Evolutionary conservation across 2,888 invertebrate species (phyloP).

Genomic region (Salticus scenicus): DNA sequence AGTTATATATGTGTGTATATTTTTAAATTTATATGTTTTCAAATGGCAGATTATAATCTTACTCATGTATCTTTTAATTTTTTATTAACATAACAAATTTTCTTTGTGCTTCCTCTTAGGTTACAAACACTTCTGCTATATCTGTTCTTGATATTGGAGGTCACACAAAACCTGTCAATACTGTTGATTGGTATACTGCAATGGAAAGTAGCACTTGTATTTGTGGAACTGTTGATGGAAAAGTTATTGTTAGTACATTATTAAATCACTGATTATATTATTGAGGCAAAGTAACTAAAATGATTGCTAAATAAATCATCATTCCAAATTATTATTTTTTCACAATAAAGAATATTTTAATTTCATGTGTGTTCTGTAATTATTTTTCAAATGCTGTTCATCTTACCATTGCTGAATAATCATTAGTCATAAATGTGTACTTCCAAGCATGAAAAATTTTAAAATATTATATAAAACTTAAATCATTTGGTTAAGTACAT

Average conservation of each 20-base stretch:
- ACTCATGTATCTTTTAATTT: too few species aligned
- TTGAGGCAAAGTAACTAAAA: not conserved
- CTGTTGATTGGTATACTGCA: constrained; percentile 81
- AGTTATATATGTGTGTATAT: too few species aligned
- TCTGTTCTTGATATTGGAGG: constrained; percentile 78
- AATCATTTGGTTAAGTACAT: too few species aligned
- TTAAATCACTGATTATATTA: constrained; percentile 74
- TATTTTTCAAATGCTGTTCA: too few species aligned
- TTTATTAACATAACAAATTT: too few species aligned
- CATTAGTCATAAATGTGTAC: too few species aligned
- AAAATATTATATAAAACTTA: too few species aligned
- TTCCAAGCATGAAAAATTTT: too few species aligned
- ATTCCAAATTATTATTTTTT: not conserved
- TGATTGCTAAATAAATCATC: not conserved
- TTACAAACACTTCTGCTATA: constrained; percentile 34
- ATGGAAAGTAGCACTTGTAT: constrained; percentile 80
- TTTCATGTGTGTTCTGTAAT: too few species aligned
- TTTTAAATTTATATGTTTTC: too few species aligned
- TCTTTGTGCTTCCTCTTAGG: constrained; percentile 11
- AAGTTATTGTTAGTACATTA: constrained; percentile 79
- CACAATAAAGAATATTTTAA: not conserved
- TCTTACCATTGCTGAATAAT: too few species aligned
- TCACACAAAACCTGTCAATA: constrained; percentile 78
- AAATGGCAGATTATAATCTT: too few species aligned
- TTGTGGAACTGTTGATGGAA: constrained; percentile 80